These are phyloP conservation scores for Copidosoma aretas DNA, from an alignment of 2,888 invertebrate genomes.

Conservation along the genomic window DNA sequence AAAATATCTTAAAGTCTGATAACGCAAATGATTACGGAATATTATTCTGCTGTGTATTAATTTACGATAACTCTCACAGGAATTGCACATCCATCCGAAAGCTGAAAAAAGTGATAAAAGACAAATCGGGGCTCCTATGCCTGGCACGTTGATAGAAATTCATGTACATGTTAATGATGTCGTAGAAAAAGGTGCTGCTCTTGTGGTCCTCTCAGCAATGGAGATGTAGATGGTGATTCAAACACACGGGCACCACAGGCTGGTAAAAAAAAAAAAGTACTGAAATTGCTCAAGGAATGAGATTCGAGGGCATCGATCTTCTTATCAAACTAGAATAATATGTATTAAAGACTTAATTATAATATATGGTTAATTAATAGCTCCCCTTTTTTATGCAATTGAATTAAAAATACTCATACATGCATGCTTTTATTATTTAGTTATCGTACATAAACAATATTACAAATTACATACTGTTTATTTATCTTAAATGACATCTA, in stretches of 20 bases:
- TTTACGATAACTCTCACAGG: conserved; percentile 68
- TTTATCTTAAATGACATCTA: no score
- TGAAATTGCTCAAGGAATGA: conserved; percentile 80
- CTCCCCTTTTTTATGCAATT: no score
- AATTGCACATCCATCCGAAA: conserved; percentile 93
- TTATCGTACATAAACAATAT: no score
- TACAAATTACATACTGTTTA: no score
- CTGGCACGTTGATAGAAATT: conserved; percentile 92
- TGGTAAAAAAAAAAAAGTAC: conserved; percentile 82
- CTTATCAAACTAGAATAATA: conserved; percentile 80
- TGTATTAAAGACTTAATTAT: no score
- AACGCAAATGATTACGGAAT: no score
- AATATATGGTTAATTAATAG: no score
- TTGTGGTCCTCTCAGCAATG: conserved; percentile 97
- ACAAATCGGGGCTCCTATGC: conserved; percentile 99
- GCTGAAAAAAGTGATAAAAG: conserved; percentile 86
- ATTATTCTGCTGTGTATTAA: no score
- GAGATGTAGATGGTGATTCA: conserved; percentile 99
- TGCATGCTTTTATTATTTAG: no score
- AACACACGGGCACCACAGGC: conserved; percentile 89
- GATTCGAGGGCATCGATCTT: conserved; percentile 93
- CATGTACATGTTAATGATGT: conserved; percentile 92
- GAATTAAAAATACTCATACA: no score
- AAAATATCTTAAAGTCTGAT: no score
- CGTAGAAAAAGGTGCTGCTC: conserved; percentile 89